Conservation (phyloP, 2,888 invertebrate genomes). For the Graphium colonna region DNA sequence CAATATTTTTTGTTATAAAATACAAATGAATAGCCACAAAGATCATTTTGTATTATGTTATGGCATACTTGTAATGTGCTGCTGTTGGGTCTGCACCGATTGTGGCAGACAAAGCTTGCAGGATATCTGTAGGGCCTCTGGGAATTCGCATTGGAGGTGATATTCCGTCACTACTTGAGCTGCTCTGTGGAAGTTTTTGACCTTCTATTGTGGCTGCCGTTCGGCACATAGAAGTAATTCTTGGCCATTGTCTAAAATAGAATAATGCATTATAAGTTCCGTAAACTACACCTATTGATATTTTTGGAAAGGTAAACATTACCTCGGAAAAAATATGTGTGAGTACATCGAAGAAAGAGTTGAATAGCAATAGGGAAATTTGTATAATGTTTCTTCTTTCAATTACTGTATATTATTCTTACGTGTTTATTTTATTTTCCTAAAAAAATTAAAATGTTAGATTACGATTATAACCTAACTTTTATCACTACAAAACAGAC, state of each 20-base stretch:
- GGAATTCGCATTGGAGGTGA: constrained; percentile 84
- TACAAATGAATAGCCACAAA: not conserved
- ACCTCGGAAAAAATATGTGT: constrained; percentile 47
- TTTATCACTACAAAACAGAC: too few species aligned
- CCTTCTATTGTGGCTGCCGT: constrained; percentile 56
- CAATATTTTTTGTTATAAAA: constrained; percentile 2
- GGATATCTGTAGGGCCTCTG: constrained; percentile 89
- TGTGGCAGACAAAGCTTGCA: constrained; percentile 89
- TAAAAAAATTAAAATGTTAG: not conserved
- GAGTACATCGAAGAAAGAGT: constrained; percentile 45
- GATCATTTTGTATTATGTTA: not conserved
- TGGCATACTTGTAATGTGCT: constrained; percentile 86
- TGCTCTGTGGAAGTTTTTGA: constrained; percentile 55
- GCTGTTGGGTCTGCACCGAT: constrained; percentile 90
- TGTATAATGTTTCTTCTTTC: not conserved
- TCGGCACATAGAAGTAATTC: constrained; percentile 56
- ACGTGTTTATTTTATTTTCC: not conserved
- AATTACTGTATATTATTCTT: not conserved
- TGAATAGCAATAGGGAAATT: not conserved
- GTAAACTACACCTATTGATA: constrained; percentile 17
- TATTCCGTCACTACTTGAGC: constrained; percentile 61
- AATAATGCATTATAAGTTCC: too few species aligned
- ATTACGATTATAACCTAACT: too few species aligned
- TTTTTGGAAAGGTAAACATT: constrained; percentile 3
- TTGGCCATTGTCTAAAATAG: constrained; percentile 56